These are phyloP conservation scores for Ptychobarbus kaznakovi DNA, from an alignment of 2,797 vertebrate species.

Conservation along the genomic window DNA sequence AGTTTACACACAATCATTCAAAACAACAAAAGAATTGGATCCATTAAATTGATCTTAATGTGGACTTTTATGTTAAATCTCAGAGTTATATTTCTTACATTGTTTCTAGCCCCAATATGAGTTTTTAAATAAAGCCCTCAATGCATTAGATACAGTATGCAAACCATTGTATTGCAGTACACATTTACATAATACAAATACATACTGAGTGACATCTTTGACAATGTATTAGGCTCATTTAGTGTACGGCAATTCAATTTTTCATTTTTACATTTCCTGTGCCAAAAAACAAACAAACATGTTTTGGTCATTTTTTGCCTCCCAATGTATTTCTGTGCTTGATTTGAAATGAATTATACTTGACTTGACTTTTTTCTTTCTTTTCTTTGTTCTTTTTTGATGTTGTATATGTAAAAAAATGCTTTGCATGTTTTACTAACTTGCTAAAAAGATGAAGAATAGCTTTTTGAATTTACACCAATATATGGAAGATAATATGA, in stretches of 20 bases:
- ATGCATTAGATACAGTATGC: conserved; percentile 36
- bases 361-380: conserved; percentile 66
- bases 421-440: conserved; percentile 79
- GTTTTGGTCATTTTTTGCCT: conserved; percentile 58
- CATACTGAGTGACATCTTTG: conserved; percentile 46
- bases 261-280: conserved; percentile 62
- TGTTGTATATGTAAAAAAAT: conserved; percentile 68
- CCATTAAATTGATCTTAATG: conserved; percentile 13
- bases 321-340: conserved; percentile 58
- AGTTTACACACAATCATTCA: conserved; percentile 14
- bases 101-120: conserved; percentile 17
- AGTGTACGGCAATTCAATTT: conserved; percentile 15
- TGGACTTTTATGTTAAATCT: conserved; percentile 9
- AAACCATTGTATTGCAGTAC: conserved; percentile 41
- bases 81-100: background rate
- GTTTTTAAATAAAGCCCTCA: background rate
- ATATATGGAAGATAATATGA: conserved; percentile 54
- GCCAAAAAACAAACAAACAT: conserved; percentile 53
- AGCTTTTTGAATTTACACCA: conserved; percentile 61
- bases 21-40: conserved; percentile 23
- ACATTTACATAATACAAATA: conserved; percentile 44
- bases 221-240: conserved; percentile 48
- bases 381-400: conserved; percentile 69
- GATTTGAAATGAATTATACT: conserved; percentile 57
- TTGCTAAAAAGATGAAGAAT: conserved; percentile 67